Evolutionary conservation across 1,140 invertebrate species (phyloP).

Genomic region (Bombyx mori): DNA sequence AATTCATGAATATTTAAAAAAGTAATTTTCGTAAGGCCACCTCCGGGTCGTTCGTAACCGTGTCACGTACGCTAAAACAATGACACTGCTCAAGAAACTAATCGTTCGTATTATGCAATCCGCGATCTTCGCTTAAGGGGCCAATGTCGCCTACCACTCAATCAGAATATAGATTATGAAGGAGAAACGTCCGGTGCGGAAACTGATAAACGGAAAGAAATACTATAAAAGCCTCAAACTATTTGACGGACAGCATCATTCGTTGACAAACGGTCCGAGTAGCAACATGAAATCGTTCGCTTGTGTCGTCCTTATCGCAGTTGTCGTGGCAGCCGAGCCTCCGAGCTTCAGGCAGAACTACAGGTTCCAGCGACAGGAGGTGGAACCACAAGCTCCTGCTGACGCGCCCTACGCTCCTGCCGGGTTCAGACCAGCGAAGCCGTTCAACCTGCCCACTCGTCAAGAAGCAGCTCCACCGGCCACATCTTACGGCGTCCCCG

Average conservation of each 20-base stretch:
- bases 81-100: slow-evolving; percentile 42
- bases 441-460: slow-evolving; percentile 50
- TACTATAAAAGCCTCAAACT: slow-evolving; percentile 44
- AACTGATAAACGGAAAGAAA: slow-evolving; percentile 35
- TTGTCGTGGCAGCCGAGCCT: slow-evolving; percentile 43
- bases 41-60: slow-evolving; percentile 22
- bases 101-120: slow-evolving; percentile 53
- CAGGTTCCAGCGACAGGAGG: slow-evolving; percentile 37
- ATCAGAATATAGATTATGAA: slow-evolving; percentile 52
- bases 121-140: slow-evolving; percentile 51
- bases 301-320: slow-evolving; percentile 40
- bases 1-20: slow-evolving; percentile 44
- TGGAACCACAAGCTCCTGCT: slow-evolving; percentile 11
- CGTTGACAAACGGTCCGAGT: slow-evolving; percentile 33
- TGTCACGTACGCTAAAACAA: slow-evolving; percentile 51
- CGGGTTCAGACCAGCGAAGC: slow-evolving; percentile 48
- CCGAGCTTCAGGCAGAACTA: slow-evolving; percentile 36
- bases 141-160: slow-evolving; percentile 55
- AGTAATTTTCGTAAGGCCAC: slow-evolving; percentile 43
- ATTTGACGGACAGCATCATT: slow-evolving; percentile 46
- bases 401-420: slow-evolving; percentile 57
- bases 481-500: slow-evolving; percentile 24
- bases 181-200: slow-evolving; percentile 50
- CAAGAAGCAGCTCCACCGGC: slow-evolving; percentile 41
- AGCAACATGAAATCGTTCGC: slow-evolving; percentile 49